These are phyloP conservation scores for Notarius lentiginosus DNA, from an alignment of 2,113 vertebrate genomes.

Conservation along the genomic window DNA sequence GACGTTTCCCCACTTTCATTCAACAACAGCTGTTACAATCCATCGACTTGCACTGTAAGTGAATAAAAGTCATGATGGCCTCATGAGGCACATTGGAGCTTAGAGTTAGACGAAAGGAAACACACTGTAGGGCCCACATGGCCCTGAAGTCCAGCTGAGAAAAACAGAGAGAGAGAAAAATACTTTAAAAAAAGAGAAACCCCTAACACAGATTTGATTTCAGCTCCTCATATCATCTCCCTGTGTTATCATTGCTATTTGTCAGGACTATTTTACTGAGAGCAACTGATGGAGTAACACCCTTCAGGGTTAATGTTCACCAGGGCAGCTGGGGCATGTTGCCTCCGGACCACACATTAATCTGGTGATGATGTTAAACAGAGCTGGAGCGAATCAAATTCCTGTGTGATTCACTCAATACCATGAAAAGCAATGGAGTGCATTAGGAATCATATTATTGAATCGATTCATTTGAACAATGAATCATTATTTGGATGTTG, in stretches of 20 bases:
- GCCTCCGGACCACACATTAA: slow-evolving; percentile 64
- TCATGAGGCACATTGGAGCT: slow-evolving; percentile 10
- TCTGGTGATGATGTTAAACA: slow-evolving; percentile 68
- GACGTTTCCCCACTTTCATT: neutral
- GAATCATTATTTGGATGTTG: neutral
- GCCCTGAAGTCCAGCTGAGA: neutral
- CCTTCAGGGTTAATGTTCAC: slow-evolving; percentile 44
- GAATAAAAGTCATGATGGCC: slow-evolving; percentile 1
- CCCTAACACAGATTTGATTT: too few species aligned
- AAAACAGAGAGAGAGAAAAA: too few species aligned
- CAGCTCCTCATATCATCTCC: slow-evolving; percentile 10
- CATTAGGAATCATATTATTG: neutral
- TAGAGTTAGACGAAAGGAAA: slow-evolving; percentile 4
- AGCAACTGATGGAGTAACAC: slow-evolving; percentile 1
- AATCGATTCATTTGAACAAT: neutral
- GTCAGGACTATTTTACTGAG: slow-evolving; percentile 12
- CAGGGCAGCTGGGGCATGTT: slow-evolving; percentile 46
- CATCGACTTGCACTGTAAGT: neutral
- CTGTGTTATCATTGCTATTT: slow-evolving; percentile 62
- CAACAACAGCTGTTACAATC: slow-evolving; percentile 27
- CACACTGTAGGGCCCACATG: neutral
- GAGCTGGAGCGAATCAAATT: slow-evolving; percentile 61
- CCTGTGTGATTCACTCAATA: slow-evolving; percentile 57
- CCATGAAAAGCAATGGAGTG: neutral
- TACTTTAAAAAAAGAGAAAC: neutral